These are phyloP conservation scores for Pyrrhia umbra DNA, from an alignment of 2,888 invertebrate genomes.

Conservation along the genomic window DNA sequence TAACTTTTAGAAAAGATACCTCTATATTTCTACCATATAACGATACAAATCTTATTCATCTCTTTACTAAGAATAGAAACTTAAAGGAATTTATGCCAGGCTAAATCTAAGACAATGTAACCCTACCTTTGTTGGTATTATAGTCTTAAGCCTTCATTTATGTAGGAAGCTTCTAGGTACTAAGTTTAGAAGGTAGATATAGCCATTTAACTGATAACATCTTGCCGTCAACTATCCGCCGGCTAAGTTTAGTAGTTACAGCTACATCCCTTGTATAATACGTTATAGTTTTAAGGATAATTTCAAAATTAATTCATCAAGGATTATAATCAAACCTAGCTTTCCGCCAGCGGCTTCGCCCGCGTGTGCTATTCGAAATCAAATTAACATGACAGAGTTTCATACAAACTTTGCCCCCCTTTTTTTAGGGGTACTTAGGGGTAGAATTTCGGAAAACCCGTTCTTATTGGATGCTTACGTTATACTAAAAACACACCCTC, in stretches of 20 bases:
- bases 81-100: conserved; percentile 34
- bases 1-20: too few relatives aligned
- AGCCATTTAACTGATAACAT: conserved; percentile 53
- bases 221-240: conserved; percentile 43
- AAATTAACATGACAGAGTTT: too few relatives aligned
- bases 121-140: conserved; percentile 36
- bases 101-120: conserved; percentile 38
- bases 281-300: conserved; percentile 15
- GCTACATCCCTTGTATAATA: conserved; percentile 29
- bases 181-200: conserved; percentile 39
- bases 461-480: too few relatives aligned
- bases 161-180: conserved; percentile 22
- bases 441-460: too few relatives aligned
- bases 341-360: too few relatives aligned
- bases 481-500: too few relatives aligned
- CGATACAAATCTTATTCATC: not conserved
- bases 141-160: conserved; percentile 29
- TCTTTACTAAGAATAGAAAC: conserved; percentile 35
- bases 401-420: too few relatives aligned
- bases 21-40: not conserved
- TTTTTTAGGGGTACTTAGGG: too few relatives aligned
- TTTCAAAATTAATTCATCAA: too few relatives aligned
- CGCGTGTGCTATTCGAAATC: too few relatives aligned
- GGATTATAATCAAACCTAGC: too few relatives aligned
- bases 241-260: conserved; percentile 50